A percentile compares a stretch with the other conserved stretches of the same genome.
These are phyloP conservation scores for Metaphire vulgaris DNA, from an alignment of 1,140 invertebrate species.

Conservation along the genomic window DNA sequence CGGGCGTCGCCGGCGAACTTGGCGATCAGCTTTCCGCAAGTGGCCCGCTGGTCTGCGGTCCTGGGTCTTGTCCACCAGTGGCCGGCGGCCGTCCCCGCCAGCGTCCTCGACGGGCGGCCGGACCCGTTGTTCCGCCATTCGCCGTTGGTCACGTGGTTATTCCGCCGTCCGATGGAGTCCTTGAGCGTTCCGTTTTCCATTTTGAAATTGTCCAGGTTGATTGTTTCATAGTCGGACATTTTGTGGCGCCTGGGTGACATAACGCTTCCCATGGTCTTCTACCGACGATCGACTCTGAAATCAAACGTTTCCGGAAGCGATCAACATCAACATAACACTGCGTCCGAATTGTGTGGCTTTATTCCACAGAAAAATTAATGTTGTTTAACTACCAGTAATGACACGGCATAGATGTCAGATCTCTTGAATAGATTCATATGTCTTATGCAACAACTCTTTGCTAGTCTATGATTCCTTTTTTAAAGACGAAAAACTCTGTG, in stretches of 20 bases:
- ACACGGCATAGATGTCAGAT: too few relatives aligned
- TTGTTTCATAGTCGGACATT: neutral
- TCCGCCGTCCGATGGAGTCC: neutral
- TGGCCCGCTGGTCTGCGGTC: neutral
- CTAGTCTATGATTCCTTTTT: too few relatives aligned
- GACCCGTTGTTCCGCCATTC: neutral
- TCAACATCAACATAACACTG: neutral
- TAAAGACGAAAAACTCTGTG: too few relatives aligned
- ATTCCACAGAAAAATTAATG: too few relatives aligned
- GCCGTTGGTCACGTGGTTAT: neutral
- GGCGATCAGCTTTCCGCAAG: neutral
- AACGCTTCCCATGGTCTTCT: neutral
- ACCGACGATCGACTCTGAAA: neutral
- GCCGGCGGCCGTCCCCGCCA: neutral
- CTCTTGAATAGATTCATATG: too few relatives aligned
- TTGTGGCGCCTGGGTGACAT: neutral
- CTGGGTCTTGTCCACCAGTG: neutral
- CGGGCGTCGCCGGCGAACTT: neutral
- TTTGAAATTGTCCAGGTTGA: neutral
- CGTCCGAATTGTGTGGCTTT: too few relatives aligned
- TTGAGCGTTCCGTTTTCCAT: neutral
- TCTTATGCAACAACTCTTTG: too few relatives aligned
- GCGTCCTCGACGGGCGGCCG: too few relatives aligned
- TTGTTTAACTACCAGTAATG: too few relatives aligned
- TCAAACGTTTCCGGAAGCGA: neutral